These are phyloP conservation scores for Alcedo quadribrachys DNA, from an alignment of 2,797 vertebrate genomes.

Conservation along the genomic window DNA sequence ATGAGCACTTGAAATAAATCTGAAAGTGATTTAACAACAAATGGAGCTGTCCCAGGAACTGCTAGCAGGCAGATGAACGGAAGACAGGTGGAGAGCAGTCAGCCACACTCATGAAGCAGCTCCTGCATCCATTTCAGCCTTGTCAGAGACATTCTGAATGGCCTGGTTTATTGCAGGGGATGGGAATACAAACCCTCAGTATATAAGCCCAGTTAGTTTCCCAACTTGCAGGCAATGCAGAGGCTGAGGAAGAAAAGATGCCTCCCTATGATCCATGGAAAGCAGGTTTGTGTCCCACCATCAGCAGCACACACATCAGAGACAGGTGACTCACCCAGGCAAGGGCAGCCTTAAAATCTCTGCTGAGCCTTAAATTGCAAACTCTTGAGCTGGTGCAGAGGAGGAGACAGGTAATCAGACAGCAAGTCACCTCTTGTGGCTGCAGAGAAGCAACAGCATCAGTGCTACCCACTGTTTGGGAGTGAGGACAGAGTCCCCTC, in stretches of 20 bases:
- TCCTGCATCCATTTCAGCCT: neutral
- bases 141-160: neutral
- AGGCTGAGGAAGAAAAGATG: neutral
- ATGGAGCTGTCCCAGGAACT: neutral
- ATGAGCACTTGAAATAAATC: neutral
- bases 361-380: neutral
- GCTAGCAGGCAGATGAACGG: neutral
- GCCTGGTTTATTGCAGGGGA: neutral
- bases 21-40: neutral
- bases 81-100: neutral
- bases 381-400: neutral
- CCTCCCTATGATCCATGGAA: neutral
- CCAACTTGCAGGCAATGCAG: neutral
- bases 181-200: neutral
- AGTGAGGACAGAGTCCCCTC: neutral
- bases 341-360: neutral
- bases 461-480: neutral
- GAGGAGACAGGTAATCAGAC: neutral
- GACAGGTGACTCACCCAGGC: neutral
- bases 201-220: neutral
- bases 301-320: neutral
- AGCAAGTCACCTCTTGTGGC: neutral
- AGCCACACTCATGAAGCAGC: neutral
- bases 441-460: neutral
- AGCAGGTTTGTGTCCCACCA: neutral